A percentile compares a stretch with the other conserved stretches of the same genome.
phyloP scores from a whole-genome alignment of 92 coral and sea anemone species.

The Umimayanthus chanpuru region DNA sequence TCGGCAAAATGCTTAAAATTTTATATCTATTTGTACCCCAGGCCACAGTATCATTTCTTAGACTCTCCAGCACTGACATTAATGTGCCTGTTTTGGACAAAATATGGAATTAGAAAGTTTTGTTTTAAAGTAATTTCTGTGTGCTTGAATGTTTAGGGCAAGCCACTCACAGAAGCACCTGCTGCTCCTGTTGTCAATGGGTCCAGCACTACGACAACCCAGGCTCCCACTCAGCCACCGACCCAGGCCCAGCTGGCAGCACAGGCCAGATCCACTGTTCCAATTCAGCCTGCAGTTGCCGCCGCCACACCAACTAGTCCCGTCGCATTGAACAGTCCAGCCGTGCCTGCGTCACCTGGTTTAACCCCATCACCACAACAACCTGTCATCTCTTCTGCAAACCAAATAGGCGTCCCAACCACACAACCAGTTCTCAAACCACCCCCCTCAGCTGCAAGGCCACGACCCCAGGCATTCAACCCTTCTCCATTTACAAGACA shows the following conservation, averaged over 20 bases:
- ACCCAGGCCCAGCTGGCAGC: conserved; percentile 58
- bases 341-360: conserved; percentile 30
- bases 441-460: conserved; percentile 85
- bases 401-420: conserved; percentile 38
- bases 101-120: too few species aligned
- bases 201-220: conserved; percentile 30
- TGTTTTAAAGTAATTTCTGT: background rate
- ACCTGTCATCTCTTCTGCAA: conserved; percentile 38
- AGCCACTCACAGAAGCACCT: conserved; percentile 13
- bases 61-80: too few species aligned
- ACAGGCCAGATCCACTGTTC: conserved; percentile 48
- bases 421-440: conserved; percentile 81
- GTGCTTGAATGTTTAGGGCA: conserved; percentile 22
- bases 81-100: too few species aligned
- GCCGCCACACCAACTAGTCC: conserved; percentile 46
- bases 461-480: conserved; percentile 90
- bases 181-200: conserved; percentile 36
- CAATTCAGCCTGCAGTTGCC: conserved; percentile 61
- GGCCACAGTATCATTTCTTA: too few species aligned
- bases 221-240: conserved; percentile 48
- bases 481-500: conserved; percentile 98
- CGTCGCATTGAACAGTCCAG: conserved; percentile 59
- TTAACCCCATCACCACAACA: conserved; percentile 44
- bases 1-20: too few species aligned
- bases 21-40: too few species aligned